Percentiles rank a stretch among this genome's conserved stretches.
These are phyloP conservation scores for Orussus abietinus DNA, from an alignment of 1,140 invertebrate species.

Conservation along the genomic window DNA sequence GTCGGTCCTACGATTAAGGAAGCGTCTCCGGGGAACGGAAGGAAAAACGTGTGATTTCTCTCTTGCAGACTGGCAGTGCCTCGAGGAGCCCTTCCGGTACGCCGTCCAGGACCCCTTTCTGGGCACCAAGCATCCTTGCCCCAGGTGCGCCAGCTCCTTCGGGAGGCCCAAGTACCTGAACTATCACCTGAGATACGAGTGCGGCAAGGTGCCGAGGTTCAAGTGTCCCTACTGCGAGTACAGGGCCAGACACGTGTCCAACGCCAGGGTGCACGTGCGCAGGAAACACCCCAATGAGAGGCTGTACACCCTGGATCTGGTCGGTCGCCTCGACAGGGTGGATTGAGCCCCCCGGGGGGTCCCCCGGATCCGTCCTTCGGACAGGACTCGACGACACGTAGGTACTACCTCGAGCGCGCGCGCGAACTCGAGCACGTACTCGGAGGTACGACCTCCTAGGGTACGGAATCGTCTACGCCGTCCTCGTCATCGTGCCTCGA, in stretches of 20 bases:
- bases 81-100: conserved; percentile 17
- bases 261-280: conserved; percentile 40
- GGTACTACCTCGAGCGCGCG: no score
- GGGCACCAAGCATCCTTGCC: conserved; percentile 52
- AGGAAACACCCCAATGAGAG: conserved; percentile 31
- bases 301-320: conserved; percentile 29
- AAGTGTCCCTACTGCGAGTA: conserved; percentile 58
- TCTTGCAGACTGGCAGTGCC: conserved; percentile 27
- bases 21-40: background rate
- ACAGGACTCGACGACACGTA: no score
- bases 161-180: conserved; percentile 50
- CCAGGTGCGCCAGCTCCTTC: conserved; percentile 55
- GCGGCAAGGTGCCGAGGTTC: conserved; percentile 59
- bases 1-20: no score
- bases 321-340: conserved; percentile 3
- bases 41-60: conserved; percentile 15
- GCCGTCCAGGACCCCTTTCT: no score
- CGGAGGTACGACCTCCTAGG: no score
- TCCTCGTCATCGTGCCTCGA: no score
- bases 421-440: no score
- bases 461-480: no score
- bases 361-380: no score
- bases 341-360: conserved; percentile 13
- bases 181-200: conserved; percentile 63
- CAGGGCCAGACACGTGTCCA: conserved; percentile 46